phyloP scores from a whole-genome alignment of 2,797 vertebrate genomes.

The Onychomys arenicola region DNA sequence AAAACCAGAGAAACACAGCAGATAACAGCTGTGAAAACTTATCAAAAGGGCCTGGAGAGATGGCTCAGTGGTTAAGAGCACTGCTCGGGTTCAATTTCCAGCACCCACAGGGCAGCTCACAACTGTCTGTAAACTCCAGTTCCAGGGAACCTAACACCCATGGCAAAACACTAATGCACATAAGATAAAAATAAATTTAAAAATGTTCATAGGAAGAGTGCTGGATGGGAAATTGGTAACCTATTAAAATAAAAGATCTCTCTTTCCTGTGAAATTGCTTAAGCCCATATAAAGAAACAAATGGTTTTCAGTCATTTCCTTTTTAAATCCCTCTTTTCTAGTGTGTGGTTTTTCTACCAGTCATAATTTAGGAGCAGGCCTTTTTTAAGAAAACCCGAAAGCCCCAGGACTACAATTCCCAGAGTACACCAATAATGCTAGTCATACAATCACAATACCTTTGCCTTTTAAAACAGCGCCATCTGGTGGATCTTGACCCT shows the following conservation, averaged over 20 bases:
- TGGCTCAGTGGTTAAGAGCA: not conserved
- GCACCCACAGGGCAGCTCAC: not conserved
- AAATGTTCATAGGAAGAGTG: not conserved
- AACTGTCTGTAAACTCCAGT: not conserved
- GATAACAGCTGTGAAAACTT: not conserved
- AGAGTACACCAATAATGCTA: not conserved
- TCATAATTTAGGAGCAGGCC: not conserved
- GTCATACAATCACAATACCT: not conserved
- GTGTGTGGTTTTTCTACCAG: not conserved
- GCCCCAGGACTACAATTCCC: constrained; percentile 53
- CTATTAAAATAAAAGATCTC: not conserved
- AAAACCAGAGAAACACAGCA: not conserved
- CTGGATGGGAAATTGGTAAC: not conserved
- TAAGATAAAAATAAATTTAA: not conserved
- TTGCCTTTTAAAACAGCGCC: constrained; percentile 69
- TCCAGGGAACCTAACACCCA: not conserved
- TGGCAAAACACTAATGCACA: not conserved
- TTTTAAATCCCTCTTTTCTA: not conserved
- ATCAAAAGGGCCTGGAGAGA: not conserved
- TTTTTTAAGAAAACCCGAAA: not conserved
- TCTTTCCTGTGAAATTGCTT: not conserved
- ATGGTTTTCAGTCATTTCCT: not conserved
- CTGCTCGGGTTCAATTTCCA: not conserved
- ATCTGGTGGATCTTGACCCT: constrained; percentile 3
- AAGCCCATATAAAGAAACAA: constrained; percentile 4